phyloP scores from a whole-genome alignment of 2,113 vertebrate species.

The Pelobates fuscus region DNA sequence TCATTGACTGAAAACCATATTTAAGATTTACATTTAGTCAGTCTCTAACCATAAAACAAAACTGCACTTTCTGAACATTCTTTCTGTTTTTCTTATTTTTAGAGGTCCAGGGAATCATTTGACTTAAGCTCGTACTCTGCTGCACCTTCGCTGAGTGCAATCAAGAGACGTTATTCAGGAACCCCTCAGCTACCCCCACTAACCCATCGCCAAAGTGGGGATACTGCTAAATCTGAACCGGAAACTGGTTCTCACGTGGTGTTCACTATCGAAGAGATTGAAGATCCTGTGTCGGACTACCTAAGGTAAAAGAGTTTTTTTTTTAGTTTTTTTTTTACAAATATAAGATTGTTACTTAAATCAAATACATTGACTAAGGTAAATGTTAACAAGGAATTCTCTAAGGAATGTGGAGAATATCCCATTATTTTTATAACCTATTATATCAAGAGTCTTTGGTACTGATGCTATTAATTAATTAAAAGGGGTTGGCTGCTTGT shows the following conservation, averaged over 20 bases:
- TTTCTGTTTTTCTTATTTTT: constrained; percentile 1
- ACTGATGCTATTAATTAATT: too few species aligned
- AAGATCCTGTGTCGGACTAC: constrained; percentile 16
- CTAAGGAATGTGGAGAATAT: too few species aligned
- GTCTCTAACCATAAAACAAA: too few species aligned
- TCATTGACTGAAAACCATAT: too few species aligned
- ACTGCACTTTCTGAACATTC: too few species aligned
- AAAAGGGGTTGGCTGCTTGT: too few species aligned
- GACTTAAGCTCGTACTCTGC: constrained; percentile 38
- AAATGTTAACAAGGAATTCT: too few species aligned
- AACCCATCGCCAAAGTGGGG: constrained; percentile 64
- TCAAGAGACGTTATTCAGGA: constrained; percentile 77
- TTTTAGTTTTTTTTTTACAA: background rate
- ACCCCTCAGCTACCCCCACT: constrained; percentile 71
- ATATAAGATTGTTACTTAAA: background rate
- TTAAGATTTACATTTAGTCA: too few species aligned
- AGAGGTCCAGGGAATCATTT: constrained; percentile 52
- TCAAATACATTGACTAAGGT: too few species aligned
- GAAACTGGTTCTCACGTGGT: constrained; percentile 64
- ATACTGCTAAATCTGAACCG: constrained; percentile 62
- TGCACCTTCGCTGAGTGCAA: constrained; percentile 49
- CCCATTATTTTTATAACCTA: too few species aligned
- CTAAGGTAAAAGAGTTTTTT: background rate
- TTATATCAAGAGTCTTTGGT: too few species aligned
- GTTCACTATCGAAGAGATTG: constrained; percentile 67